Evolutionary conservation across 2,888 invertebrate genomes (phyloP).

Genomic region (Scelioninae gen. 1): DNA sequence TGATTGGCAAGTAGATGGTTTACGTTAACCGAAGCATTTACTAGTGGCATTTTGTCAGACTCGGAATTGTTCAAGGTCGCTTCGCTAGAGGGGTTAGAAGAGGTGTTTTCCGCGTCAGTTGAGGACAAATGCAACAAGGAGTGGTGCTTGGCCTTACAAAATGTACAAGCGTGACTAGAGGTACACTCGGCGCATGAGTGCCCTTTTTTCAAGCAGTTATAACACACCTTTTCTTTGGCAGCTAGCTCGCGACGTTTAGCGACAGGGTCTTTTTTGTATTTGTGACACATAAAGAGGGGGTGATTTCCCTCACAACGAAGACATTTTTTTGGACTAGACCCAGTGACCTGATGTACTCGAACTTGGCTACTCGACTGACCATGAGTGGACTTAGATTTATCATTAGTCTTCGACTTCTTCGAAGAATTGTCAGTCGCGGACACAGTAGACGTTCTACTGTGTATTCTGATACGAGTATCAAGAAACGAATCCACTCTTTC

Average conservation of each 20-base stretch:
- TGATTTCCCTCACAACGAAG: conserved; percentile 23
- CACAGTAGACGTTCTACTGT: not conserved
- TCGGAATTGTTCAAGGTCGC: no score
- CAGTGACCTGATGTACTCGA: conserved; percentile 8
- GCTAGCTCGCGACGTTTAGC: not conserved
- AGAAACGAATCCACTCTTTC: conserved; percentile 4
- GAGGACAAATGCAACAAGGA: not conserved
- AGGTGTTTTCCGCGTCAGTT: not conserved
- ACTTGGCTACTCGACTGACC: no score
- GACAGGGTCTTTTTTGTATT: conserved; percentile 9
- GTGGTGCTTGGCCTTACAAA: conserved; percentile 19
- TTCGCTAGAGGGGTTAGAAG: no score
- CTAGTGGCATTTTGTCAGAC: no score
- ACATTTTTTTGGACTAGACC: conserved; percentile 16
- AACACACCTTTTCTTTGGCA: not conserved
- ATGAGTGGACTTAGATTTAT: not conserved
- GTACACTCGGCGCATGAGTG: conserved; percentile 35
- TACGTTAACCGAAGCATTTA: not conserved
- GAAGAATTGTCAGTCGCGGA: not conserved
- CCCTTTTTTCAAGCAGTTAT: conserved; percentile 13
- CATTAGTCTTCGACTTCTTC: not conserved
- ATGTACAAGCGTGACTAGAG: not conserved
- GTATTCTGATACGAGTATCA: not conserved
- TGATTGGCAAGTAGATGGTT: not conserved
- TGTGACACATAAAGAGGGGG: conserved; percentile 17